Conservation (phyloP, 2,888 invertebrate species). For the Galerucella calmariensis region DNA sequence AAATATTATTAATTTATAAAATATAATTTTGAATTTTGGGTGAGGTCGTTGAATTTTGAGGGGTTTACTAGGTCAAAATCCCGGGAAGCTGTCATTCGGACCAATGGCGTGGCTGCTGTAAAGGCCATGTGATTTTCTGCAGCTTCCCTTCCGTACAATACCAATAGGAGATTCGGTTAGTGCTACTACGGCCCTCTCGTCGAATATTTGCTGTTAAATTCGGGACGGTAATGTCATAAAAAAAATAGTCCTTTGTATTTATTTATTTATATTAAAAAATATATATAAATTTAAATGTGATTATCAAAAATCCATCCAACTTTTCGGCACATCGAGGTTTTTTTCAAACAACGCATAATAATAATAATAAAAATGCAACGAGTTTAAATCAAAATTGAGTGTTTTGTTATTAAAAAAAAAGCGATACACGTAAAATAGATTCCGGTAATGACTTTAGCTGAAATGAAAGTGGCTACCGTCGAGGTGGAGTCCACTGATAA, state of each 20-base stretch:
- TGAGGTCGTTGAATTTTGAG: constrained; percentile 59
- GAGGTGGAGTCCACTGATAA: constrained; percentile 89
- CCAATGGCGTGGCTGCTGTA: constrained; percentile 58
- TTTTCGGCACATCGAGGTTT: constrained; percentile 22
- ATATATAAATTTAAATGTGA: constrained; percentile 18
- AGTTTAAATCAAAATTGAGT: constrained; percentile 34
- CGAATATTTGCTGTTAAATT: constrained; percentile 16
- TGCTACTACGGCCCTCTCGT: constrained; percentile 29
- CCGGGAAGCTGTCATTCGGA: constrained; percentile 60
- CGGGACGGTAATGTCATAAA: constrained; percentile 18
- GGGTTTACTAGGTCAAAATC: constrained; percentile 66
- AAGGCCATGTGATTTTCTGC: constrained; percentile 61
- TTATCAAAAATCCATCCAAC: constrained; percentile 22
- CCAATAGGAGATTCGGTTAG: constrained; percentile 24
- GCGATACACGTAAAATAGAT: not conserved
- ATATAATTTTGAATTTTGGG: constrained; percentile 49
- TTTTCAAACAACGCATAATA: constrained; percentile 22
- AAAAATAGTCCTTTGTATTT: not conserved
- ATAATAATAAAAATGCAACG: constrained; percentile 50
- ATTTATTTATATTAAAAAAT: not conserved
- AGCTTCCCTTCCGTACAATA: constrained; percentile 61
- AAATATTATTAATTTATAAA: not conserved
- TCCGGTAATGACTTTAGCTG: constrained; percentile 71
- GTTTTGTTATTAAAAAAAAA: not conserved
- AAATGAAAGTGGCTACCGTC: constrained; percentile 90